Evolutionary conservation across 2,113 vertebrate genomes (phyloP).

Genomic region (Pteruthius melanotis): DNA sequence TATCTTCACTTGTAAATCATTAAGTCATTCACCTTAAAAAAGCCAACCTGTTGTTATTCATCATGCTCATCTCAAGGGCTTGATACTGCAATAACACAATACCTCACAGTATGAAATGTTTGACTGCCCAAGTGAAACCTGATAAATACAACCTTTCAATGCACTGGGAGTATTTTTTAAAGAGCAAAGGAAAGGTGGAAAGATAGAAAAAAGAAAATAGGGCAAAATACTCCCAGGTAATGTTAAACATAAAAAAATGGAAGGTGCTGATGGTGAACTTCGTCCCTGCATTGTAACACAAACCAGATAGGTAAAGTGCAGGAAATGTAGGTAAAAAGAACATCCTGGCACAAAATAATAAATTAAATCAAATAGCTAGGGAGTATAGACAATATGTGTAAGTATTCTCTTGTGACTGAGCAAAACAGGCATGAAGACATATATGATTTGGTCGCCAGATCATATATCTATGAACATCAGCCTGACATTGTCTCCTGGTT

Average conservation of each 20-base stretch:
- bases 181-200: neutral
- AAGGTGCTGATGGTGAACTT: neutral
- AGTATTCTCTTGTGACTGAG: neutral
- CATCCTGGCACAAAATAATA: neutral
- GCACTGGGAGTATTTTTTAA: neutral
- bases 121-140: neutral
- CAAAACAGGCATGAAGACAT: neutral
- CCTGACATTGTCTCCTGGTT: neutral
- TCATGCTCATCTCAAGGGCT: slow-evolving; percentile 27
- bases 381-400: neutral
- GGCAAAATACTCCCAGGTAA: neutral
- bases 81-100: slow-evolving; percentile 7
- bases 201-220: neutral
- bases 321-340: neutral
- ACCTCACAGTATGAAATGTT: neutral
- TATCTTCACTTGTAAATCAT: slow-evolving; percentile 62
- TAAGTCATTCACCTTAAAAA: slow-evolving; percentile 59
- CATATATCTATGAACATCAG: neutral
- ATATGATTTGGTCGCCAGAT: neutral
- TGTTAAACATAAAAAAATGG: neutral
- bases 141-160: neutral
- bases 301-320: neutral
- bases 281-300: neutral
- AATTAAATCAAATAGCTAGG: neutral
- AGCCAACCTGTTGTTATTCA: slow-evolving; percentile 27